These are phyloP conservation scores for Glossophaga mutica DNA, from an alignment of 2,797 vertebrate species.

Conservation along the genomic window DNA sequence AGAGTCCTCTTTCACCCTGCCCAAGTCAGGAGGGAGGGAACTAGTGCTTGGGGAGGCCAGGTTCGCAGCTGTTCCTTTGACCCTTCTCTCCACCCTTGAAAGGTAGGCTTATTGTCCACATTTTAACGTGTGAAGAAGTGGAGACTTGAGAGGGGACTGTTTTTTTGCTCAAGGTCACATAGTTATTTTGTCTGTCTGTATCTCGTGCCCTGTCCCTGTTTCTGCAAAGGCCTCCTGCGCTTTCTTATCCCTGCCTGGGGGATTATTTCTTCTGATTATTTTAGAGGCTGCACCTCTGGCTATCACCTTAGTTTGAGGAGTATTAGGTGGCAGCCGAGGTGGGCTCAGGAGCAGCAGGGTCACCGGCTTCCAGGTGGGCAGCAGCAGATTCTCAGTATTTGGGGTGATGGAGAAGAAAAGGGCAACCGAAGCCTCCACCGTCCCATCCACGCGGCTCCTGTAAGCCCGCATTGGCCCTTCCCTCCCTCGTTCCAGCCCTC, in stretches of 20 bases:
- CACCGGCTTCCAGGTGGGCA: neutral
- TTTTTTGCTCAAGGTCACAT: neutral
- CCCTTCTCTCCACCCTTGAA: neutral
- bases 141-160: neutral
- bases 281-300: neutral
- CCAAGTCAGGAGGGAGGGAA: neutral
- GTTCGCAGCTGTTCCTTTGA: neutral
- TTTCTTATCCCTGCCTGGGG: neutral
- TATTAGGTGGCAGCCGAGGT: neutral
- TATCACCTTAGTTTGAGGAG: neutral
- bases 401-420: neutral
- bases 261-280: neutral
- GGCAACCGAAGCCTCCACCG: neutral
- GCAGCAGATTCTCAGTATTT: neutral
- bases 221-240: neutral
- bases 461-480: neutral
- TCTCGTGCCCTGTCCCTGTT: no score
- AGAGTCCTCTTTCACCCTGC: neutral
- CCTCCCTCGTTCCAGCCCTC: neutral
- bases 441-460: neutral
- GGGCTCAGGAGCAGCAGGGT: neutral
- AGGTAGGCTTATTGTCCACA: neutral
- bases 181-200: neutral
- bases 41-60: neutral
- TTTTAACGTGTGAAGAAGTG: neutral